Conservation (phyloP, 2,113 vertebrate species). For the Sturnus vulgaris region DNA sequence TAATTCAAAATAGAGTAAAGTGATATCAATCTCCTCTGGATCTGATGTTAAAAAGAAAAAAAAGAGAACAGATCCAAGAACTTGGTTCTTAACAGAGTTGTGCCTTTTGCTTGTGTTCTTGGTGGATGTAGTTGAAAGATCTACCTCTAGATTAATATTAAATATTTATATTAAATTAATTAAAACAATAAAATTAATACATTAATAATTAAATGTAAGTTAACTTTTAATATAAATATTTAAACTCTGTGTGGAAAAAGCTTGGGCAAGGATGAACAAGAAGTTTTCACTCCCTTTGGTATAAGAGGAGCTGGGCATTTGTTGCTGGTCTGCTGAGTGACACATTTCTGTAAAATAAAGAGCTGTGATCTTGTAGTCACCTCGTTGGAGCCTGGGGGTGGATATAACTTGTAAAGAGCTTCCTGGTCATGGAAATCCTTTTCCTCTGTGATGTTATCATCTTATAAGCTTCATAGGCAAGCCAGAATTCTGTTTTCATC, state of each 20-base stretch:
- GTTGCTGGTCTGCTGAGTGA: not conserved
- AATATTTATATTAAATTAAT: no score
- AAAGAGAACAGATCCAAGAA: not conserved
- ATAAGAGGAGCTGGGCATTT: not conserved
- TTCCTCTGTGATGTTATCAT: conserved; percentile 53
- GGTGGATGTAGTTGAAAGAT: not conserved
- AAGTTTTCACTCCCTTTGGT: not conserved
- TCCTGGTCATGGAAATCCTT: conserved; percentile 57
- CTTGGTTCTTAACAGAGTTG: not conserved
- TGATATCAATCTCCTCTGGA: not conserved
- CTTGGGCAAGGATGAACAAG: not conserved
- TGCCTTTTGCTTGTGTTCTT: not conserved
- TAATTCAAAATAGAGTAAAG: not conserved
- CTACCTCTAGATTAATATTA: not conserved
- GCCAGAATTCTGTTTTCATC: conserved; percentile 72
- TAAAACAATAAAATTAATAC: no score
- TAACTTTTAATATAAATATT: not conserved
- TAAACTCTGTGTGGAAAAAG: not conserved
- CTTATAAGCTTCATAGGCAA: conserved; percentile 69
- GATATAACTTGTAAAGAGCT: conserved; percentile 66
- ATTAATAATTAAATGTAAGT: no score
- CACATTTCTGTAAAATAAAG: not conserved
- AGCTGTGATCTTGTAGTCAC: not conserved
- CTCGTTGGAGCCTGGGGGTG: conserved; percentile 61
- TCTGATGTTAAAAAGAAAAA: not conserved